phyloP scores from a whole-genome alignment of 2,113 vertebrate genomes.

The Oncorhynchus nerka region DNA sequence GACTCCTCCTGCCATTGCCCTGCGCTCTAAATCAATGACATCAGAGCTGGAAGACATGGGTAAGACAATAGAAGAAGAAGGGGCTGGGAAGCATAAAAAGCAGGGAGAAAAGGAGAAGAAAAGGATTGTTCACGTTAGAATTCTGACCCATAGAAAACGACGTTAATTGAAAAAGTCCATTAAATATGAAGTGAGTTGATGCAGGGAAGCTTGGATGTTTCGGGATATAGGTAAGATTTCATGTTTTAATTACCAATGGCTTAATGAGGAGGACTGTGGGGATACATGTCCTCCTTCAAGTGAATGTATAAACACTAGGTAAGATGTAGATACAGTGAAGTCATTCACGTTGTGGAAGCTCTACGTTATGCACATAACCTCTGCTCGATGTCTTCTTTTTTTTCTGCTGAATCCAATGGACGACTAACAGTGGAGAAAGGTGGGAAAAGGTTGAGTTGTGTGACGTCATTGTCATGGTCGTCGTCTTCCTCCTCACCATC shows the following conservation, averaged over 20 bases:
- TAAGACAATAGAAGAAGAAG: conserved; percentile 55
- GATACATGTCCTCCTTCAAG: neutral
- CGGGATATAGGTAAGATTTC: neutral
- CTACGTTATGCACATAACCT: neutral
- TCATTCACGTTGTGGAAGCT: neutral
- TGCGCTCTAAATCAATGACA: conserved; percentile 95
- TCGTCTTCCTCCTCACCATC: conserved; percentile 31
- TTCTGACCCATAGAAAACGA: conserved; percentile 1
- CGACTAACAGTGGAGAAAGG: conserved; percentile 76
- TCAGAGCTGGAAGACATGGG: conserved; percentile 94
- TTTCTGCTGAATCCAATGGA: conserved; percentile 21
- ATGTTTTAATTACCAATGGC: conserved; percentile 14
- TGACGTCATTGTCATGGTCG: conserved; percentile 53
- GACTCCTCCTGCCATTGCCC: conserved; percentile 86
- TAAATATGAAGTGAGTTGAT: conserved; percentile 38
- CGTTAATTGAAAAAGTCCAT: conserved; percentile 9
- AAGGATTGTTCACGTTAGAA: neutral
- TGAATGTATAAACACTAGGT: neutral
- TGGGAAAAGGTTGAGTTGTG: conserved; percentile 58
- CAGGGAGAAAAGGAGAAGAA: conserved; percentile 11
- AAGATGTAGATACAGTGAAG: neutral
- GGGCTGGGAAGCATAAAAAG: neutral
- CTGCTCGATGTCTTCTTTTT: neutral
- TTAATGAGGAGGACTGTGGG: neutral
- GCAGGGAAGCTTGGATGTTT: conserved; percentile 26